Evolutionary conservation across 2,888 invertebrate species (phyloP), one percentile per base, ranked within the genome.

Genomic region (Hymenopus coronatus): DNA sequence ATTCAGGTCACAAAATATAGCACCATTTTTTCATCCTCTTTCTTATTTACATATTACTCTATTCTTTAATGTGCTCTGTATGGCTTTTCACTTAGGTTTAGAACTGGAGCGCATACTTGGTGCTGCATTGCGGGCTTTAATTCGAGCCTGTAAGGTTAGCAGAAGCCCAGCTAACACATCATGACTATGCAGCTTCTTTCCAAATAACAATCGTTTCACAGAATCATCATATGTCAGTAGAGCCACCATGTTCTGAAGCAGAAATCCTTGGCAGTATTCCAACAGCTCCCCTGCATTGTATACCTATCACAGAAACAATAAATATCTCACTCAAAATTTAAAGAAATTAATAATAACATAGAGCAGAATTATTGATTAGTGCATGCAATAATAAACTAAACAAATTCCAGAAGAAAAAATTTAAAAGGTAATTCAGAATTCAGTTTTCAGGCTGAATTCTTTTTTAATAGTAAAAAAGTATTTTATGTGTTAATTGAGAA

Each of bases 181-280:
- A 92, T 98, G 98, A 91, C 97, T 98, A 88, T 98, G 98, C 90
- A 98, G 94, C 92, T 98, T 97, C 93, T 98, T 98, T 83, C 98
- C 98, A 92, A 98, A 98, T 82, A 98, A 94, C 89, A 98, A 94
- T 90, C 98, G 95, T 92, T 98, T 97, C 0, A 98, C 98, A 0
- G 97, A 97, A 92, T 98, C 98, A 92, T 98, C 98, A 92, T 97
- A 98, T 0, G 98, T 98, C 86, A 98, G 94, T 40, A 98, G 94
- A n/a, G 98, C 97, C n/a, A 98, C 97, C 97, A 98, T 97, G 92
- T 98, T 98, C 93, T 98, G 98, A 85, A 98, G 94, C 40, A 98
- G 94, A 93, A 98, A 98, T 88, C 97, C 97, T 94, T 98, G 98
- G 92, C 98, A 98, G 93, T 97, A 98, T 93, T 98, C 98, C 92